Base-by-base conservation (phyloP, 1,140 invertebrate genomes). In the Calephelis nemesis region DNA sequence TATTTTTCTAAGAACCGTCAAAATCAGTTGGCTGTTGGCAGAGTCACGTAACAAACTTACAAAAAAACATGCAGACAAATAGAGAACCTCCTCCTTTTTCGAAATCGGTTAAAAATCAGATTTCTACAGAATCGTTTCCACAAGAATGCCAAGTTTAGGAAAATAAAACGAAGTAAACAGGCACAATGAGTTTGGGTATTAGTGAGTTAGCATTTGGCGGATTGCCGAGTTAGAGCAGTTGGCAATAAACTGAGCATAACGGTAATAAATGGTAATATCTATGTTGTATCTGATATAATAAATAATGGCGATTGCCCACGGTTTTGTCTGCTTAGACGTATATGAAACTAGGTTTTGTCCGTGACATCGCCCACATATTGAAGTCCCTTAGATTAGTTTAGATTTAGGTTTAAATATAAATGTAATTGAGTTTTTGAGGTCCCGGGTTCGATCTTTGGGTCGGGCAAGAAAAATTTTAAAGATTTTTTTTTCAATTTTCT, bases 171-270 rank as follows among this genome's bases (percentile, higher is more conserved):
- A 60, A 60, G 39, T 60, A n/a, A 60, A 30, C 54, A 60, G 30
- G 12, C 30, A 60, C 54, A 60, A 60, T 40, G 54, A 60, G 54
- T 60, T 60, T 39, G 54, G 54, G 54, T 60, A 60, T 60, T 60
- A 60, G 54, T 60, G 54, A 60, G 54, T 40, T 60, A 60, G 4
- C 54, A 60, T 60, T 60, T 60, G 54, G 54, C 54, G 39, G 39
- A 39, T 40, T 40, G 54, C 54, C 54, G 30, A 60, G 54, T 40
- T 60, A 40, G 39, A 39, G 39, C 39, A 60, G 54, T 60, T 60
- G 54, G 54, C 54, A 40, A 60, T 60, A 60, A 60, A 60, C 54
- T 60, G 54, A n/a, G n/a, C 54, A 60, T 60, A 60, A 42, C 54
- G 30, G 54, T 60, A 60, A 60, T 60, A 19, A 60, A 60, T 40